These are phyloP conservation scores for Papilio gigon DNA, from an alignment of 2,888 invertebrate species.

Conservation along the genomic window DNA sequence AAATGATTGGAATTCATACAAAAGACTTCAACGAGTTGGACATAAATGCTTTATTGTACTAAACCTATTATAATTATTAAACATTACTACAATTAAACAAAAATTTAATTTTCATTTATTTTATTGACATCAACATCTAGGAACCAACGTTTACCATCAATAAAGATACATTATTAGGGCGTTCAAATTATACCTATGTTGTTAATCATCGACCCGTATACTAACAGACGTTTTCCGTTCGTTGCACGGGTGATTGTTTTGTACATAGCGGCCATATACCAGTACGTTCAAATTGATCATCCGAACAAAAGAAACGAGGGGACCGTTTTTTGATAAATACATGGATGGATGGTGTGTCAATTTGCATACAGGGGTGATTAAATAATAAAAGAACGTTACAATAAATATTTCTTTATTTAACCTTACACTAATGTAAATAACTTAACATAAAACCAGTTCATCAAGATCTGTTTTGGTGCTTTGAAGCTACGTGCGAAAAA, in stretches of 20 bases:
- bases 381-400: not conserved
- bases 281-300: not conserved
- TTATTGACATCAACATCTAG: too few species aligned
- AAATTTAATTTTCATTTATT: too few species aligned
- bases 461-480: too few species aligned
- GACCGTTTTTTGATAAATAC: not conserved
- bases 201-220: not conserved
- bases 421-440: not conserved
- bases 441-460: too few species aligned
- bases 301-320: not conserved
- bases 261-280: not conserved
- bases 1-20: conserved; percentile 8
- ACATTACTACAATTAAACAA: not conserved
- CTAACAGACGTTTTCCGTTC: not conserved
- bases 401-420: not conserved
- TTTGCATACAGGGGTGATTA: not conserved
- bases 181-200: not conserved
- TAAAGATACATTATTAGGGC: too few species aligned
- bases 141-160: too few species aligned
- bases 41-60: conserved; percentile 18
- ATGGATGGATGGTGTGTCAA: too few species aligned
- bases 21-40: conserved; percentile 35
- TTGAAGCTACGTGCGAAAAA: too few species aligned
- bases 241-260: not conserved
- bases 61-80: too few species aligned